A percentile compares a stretch with the other conserved stretches of the same genome.
phyloP scores from a whole-genome alignment of 2,113 vertebrate species.

The Hemiscyllium ocellatum region DNA sequence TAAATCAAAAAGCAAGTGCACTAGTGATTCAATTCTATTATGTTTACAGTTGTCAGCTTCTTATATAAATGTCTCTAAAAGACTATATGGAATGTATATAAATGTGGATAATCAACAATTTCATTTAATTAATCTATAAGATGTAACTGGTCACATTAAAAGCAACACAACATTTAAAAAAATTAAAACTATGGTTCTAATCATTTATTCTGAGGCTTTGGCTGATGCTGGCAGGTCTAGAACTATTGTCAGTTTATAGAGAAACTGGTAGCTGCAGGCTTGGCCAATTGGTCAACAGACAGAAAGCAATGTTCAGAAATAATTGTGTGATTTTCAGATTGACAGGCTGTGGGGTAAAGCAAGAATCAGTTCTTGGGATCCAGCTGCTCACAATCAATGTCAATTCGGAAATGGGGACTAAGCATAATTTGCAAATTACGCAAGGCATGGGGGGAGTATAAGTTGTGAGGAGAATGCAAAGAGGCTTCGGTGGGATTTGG shows the following conservation, averaged over 20 bases:
- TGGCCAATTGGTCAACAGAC: background rate
- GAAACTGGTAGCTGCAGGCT: background rate
- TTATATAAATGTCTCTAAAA: background rate
- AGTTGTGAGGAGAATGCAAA: too few species aligned
- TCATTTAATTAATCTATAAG: background rate
- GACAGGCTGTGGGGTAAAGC: too few species aligned
- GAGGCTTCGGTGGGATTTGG: too few species aligned
- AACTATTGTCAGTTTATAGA: background rate
- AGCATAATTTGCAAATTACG: too few species aligned
- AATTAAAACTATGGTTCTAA: background rate
- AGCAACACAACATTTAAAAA: background rate
- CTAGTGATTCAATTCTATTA: background rate
- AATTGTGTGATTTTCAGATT: too few species aligned
- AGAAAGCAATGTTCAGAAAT: too few species aligned
- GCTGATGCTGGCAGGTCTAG: background rate
- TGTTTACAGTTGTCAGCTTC: background rate
- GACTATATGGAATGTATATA: slow-evolving; percentile 10
- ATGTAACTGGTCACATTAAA: background rate
- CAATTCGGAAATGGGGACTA: too few species aligned
- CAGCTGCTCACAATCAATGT: too few species aligned
- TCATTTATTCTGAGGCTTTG: background rate
- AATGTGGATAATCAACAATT: background rate
- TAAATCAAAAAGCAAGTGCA: background rate
- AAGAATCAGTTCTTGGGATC: too few species aligned
- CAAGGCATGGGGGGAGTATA: too few species aligned